Evolutionary conservation across 1,140 invertebrate species (phyloP).

Genomic region (Dreissena rostriformis): DNA sequence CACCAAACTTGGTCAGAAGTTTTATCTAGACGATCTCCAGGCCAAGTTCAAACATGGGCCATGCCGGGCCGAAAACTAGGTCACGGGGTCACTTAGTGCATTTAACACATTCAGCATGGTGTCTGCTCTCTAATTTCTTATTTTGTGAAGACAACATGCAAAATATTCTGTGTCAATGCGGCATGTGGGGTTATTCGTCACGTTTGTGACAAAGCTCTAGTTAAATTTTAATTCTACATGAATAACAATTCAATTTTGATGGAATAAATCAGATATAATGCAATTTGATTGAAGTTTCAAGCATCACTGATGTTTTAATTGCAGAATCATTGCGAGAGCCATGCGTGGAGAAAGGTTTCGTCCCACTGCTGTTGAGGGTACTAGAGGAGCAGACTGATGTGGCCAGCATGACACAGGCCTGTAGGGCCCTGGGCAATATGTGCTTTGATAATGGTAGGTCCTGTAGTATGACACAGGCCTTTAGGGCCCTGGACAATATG

Average conservation of each 20-base stretch:
- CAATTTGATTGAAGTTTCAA: neutral
- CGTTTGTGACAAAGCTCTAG: no score
- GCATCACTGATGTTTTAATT: conserved; percentile 42
- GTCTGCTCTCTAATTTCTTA: no score
- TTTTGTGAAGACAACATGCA: no score
- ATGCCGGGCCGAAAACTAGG: no score
- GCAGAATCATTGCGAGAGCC: conserved; percentile 73
- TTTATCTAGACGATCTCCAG: no score
- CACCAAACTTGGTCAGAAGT: no score
- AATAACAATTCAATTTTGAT: neutral
- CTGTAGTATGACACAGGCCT: neutral
- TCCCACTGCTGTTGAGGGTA: conserved; percentile 70
- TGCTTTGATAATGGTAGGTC: conserved; percentile 91
- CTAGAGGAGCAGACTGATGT: conserved; percentile 73
- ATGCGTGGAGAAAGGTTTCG: conserved; percentile 73
- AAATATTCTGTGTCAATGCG: no score
- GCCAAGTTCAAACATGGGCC: no score
- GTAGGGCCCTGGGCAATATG: conserved; percentile 92
- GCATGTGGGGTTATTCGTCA: no score
- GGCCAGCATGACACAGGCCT: conserved; percentile 84
- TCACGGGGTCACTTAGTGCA: no score
- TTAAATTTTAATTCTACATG: neutral
- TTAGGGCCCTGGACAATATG: no score
- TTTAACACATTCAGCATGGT: no score
- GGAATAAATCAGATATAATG: neutral